A percentile compares a stretch with the other conserved stretches of the same genome.
Conservation (phyloP, 2,797 vertebrate genomes). For the Pangasius mekongensis region DNA sequence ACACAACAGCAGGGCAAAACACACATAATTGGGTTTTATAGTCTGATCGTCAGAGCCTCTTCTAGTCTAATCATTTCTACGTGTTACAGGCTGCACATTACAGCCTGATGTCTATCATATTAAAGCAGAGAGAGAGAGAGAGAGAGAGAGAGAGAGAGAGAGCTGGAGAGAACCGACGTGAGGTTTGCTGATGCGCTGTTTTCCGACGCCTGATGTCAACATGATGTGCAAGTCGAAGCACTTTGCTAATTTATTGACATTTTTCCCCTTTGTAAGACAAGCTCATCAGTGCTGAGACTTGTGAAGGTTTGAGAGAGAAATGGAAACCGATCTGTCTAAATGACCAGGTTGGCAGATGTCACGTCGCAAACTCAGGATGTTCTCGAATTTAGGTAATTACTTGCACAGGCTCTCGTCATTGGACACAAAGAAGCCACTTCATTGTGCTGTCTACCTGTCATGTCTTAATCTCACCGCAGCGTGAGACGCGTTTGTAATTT, state of each 20-base stretch:
- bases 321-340: slow-evolving; percentile 23
- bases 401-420: background rate
- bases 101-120: background rate
- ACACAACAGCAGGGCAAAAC: slow-evolving; percentile 28
- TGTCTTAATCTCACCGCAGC: slow-evolving; percentile 19
- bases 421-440: slow-evolving; percentile 3
- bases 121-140: background rate
- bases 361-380: slow-evolving; percentile 22
- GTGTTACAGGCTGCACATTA: slow-evolving; percentile 5
- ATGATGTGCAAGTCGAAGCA: slow-evolving; percentile 28
- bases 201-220: slow-evolving; percentile 7
- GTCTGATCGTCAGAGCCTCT: slow-evolving; percentile 30
- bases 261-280: slow-evolving; percentile 27
- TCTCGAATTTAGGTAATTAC: slow-evolving; percentile 15
- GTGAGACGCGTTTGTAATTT: background rate
- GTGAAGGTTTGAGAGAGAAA: slow-evolving; percentile 18
- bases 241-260: slow-evolving; percentile 22
- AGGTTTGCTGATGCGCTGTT: slow-evolving; percentile 25
- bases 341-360: slow-evolving; percentile 16
- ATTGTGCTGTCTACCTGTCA: background rate
- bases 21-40: slow-evolving; percentile 25
- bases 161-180: background rate
- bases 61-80: slow-evolving; percentile 17
- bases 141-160: background rate
- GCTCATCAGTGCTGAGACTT: slow-evolving; percentile 19